Evolutionary conservation across 2,888 invertebrate species (phyloP).

Genomic region (Erpobdella octoculata): DNA sequence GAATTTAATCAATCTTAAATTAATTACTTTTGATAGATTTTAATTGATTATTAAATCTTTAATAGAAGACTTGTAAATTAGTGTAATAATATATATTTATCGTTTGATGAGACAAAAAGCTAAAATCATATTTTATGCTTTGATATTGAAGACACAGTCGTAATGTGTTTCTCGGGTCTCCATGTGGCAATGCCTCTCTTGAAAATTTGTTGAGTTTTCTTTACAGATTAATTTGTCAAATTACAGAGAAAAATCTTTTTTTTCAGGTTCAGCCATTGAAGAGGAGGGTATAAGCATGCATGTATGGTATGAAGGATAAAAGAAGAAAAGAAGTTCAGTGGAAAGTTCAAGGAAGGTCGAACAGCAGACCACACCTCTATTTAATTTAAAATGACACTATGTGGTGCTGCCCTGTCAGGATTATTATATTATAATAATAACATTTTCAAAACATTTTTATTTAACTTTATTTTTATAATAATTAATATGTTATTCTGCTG

Average conservation of each 20-base stretch:
- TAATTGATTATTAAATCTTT: too few species aligned
- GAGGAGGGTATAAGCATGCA: background rate
- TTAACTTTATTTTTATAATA: too few species aligned
- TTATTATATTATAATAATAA: too few species aligned
- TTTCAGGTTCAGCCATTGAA: constrained; percentile 1
- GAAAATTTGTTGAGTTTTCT: background rate
- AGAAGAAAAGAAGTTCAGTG: background rate
- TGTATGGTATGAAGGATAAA: too few species aligned
- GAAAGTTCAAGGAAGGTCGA: background rate
- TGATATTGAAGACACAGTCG: too few species aligned
- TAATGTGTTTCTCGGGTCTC: background rate
- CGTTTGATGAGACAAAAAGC: too few species aligned
- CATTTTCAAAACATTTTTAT: too few species aligned
- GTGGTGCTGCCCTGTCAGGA: background rate
- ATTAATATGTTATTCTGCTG: background rate
- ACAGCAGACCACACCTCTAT: background rate
- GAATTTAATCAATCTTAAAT: too few species aligned
- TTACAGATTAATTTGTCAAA: too few species aligned
- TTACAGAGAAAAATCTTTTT: too few species aligned
- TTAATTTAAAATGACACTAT: background rate
- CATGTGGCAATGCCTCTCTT: background rate
- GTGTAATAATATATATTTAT: background rate
- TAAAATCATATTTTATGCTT: too few species aligned
- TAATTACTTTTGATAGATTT: too few species aligned
- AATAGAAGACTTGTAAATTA: background rate